Evolutionary conservation across 2,888 invertebrate species (phyloP), one percentile per base, ranked within the genome.

Genomic region (Silvanus unidentatus): DNA sequence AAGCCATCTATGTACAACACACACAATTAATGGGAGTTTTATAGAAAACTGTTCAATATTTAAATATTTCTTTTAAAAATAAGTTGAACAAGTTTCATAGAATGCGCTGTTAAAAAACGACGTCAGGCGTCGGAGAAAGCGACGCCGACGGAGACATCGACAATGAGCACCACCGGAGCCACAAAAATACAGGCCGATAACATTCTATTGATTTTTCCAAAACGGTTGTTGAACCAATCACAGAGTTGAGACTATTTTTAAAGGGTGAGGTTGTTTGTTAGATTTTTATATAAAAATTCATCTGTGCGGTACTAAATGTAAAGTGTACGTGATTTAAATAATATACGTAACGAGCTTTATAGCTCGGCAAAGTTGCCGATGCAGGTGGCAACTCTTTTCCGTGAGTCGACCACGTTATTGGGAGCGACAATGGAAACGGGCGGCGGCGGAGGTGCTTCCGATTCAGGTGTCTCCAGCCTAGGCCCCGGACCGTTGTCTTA

Each of bases 311-410:
- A 56, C 47, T 54, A 55, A 55, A 57, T 53, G 64, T 58, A 60
- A 59, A 61, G 61, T 62, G 60, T 50, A 59, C 54, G 59, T 52
- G 55, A 54, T 56, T 56, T 55, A 51, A 50, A 50, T 56, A 47
- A 53, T 52, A 57, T 56, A 49, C 48, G 4, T 13, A 44, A 54
- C 62, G 61, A 56, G 63, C 63, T 55, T 22, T 22, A 22, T 48
- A 62, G 67, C 66, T 66, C 66, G 64, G 57, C 57, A 61, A 56
- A 59, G 61, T 56, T 62, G 59, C 70, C 64, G 67, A 81, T 81
- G 81, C 81, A 81, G 77, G 80, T 81, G 71, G 81, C 81, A 64
- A 81, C 80, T 70, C 71, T 81, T 68, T 81, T 81, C 67, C 76
- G 80, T 65, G 81, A 81, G 75, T 79, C 80, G 69, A 77, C 80